A percentile compares a stretch with the other conserved stretches of the same genome.
phyloP scores from a whole-genome alignment of 2,888 invertebrate genomes.

The Alentia gelatinosa region DNA sequence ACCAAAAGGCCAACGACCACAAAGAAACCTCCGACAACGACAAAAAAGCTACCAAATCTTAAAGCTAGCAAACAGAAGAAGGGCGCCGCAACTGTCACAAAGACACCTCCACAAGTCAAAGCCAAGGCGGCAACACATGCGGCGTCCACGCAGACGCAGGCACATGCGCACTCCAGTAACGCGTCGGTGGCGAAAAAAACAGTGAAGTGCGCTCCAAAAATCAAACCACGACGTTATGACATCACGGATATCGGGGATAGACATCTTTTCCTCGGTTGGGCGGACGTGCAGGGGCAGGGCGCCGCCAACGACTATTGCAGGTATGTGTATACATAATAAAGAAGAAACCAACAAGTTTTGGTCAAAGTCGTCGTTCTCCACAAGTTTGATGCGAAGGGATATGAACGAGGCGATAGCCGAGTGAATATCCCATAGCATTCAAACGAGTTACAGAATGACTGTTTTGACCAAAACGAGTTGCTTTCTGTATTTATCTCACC shows the following conservation, averaged over 20 bases:
- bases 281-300: constrained; percentile 69
- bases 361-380: too few species aligned
- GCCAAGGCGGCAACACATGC: not conserved
- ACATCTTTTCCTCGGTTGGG: constrained; percentile 67
- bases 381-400: too few species aligned
- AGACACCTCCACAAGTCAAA: not conserved
- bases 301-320: constrained; percentile 72
- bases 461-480: too few species aligned
- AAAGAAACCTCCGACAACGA: not conserved
- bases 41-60: not conserved
- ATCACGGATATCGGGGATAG: not conserved
- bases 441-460: too few species aligned
- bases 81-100: not conserved
- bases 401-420: too few species aligned
- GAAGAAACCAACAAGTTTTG: too few species aligned
- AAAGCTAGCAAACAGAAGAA: not conserved
- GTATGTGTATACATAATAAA: constrained; percentile 56
- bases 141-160: not conserved
- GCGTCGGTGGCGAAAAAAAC: too few species aligned
- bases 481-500: too few species aligned
- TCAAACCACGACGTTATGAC: constrained; percentile 9
- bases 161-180: not conserved
- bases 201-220: not conserved
- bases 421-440: too few species aligned
- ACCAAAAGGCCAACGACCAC: not conserved